phyloP scores from a whole-genome alignment of 2,888 invertebrate species.

The Monoplex corrugatus region DNA sequence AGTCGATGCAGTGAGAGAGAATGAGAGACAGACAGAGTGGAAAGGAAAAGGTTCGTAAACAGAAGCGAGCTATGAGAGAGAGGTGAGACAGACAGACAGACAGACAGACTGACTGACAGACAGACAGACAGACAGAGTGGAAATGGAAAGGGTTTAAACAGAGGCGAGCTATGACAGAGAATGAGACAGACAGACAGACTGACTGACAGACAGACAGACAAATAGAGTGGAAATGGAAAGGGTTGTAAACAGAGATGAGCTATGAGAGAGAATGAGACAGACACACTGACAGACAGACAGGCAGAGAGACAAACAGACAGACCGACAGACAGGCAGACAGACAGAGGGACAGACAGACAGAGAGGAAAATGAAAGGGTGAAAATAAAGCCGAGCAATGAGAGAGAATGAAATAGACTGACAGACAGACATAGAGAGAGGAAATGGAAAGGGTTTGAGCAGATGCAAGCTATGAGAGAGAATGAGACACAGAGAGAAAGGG shows the following conservation, averaged over 20 bases:
- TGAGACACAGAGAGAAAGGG: no score
- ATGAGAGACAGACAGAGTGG: no score
- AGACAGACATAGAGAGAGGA: no score
- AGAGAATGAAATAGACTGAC: neutral
- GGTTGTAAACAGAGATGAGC: neutral
- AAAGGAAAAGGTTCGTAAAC: no score
- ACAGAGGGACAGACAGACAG: neutral
- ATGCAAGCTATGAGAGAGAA: no score
- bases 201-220: slow-evolving; percentile 4
- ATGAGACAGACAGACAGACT: neutral
- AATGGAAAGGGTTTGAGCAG: no score
- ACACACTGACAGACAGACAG: neutral
- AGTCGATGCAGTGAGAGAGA: no score
- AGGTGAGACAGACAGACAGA: no score
- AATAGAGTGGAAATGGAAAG: neutral
- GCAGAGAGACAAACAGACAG: neutral
- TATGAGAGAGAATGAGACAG: no score
- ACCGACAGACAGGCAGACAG: neutral
- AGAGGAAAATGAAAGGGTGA: neutral
- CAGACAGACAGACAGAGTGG: neutral
- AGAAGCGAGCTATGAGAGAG: no score
- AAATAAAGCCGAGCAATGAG: neutral
- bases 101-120: neutral
- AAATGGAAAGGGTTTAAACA: no score
- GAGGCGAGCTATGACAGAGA: no score